A percentile compares a stretch with the other conserved stretches of the same genome.
These are phyloP conservation scores for Microctonus aethiopoides DNA, from an alignment of 2,888 invertebrate genomes.

Conservation along the genomic window DNA sequence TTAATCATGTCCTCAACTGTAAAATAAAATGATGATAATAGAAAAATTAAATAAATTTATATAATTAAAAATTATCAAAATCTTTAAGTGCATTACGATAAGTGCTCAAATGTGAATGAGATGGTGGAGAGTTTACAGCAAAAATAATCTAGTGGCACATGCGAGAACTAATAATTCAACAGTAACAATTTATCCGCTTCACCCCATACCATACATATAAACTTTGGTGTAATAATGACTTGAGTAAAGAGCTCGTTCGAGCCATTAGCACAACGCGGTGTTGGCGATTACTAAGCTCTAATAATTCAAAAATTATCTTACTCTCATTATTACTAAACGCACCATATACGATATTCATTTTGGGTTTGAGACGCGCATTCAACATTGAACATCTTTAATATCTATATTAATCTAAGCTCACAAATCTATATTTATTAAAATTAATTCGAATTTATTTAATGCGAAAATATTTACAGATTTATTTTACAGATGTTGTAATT, in stretches of 20 bases:
- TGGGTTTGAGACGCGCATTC: neutral
- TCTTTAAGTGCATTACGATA: too few relatives aligned
- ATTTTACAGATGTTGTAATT: neutral
- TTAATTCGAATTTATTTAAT: neutral
- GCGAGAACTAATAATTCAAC: neutral
- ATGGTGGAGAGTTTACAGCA: neutral
- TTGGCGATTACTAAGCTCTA: constrained; percentile 21
- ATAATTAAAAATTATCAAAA: neutral
- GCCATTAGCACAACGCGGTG: constrained; percentile 35
- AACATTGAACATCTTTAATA: neutral
- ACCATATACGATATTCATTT: neutral
- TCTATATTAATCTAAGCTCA: neutral
- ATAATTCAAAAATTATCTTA: constrained; percentile 46
- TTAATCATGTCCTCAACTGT: constrained; percentile 96
- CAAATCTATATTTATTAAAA: neutral
- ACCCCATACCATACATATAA: constrained; percentile 23
- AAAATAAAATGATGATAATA: constrained; percentile 54
- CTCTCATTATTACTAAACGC: constrained; percentile 37
- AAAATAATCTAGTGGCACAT: neutral
- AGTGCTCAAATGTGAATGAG: too few relatives aligned
- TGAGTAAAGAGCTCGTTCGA: constrained; percentile 35
- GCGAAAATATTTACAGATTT: neutral
- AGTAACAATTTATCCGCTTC: neutral
- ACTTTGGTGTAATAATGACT: constrained; percentile 40
- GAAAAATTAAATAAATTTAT: neutral